Base-by-base conservation (phyloP, 2,797 vertebrate genomes). In the Mus spretus region DNA sequence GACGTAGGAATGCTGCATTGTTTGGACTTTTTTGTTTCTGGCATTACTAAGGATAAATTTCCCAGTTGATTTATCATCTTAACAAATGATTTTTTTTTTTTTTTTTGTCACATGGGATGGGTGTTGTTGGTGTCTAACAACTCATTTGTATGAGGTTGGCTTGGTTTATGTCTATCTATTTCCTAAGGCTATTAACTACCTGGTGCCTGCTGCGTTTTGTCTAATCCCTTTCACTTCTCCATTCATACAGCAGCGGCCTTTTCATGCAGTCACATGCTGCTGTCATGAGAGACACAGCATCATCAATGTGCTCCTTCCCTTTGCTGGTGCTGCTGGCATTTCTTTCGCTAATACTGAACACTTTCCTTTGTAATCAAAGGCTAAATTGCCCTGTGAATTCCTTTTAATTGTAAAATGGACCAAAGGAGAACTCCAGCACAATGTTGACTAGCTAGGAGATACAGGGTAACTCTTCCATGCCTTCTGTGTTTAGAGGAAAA, bases 11-110 rank as follows among this genome's bases (percentile, higher is more conserved):
- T 31, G 53, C n/a, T 61, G 24, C 15, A 57, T 93, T 91, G 0
- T 15, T 77, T 65, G 34, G 0, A 77, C 81, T 81, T n/a, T 84
- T 85, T 87, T 67, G 12, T 59, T 85, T 75, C 89, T 96, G 83
- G 6, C 70, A 91, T 67, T 72, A 3, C 2, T n/a, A 57, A 61
- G 15, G 34, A 57, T 79, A 79, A 40, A 47, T 11, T 74, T 89
- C 20, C 34, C 47, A 65, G 6, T 5, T 83, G 10, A 1, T 17
- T 87, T 6, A 70, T 91, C 24, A 78, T 89, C 94, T 86, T 79
- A 67, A 77, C 57, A 0, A 65, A 61, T 92, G 50, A 89, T 9
- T n/a, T 44, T 44, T 44, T 4, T 44, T 44, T 44, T 44, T 6
- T 50, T 17, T 94, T 93, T 91, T 28, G 70, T 89, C 37, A 81